Evolutionary conservation across 2,888 invertebrate species (phyloP).

Genomic region (Cosmia trapezina): DNA sequence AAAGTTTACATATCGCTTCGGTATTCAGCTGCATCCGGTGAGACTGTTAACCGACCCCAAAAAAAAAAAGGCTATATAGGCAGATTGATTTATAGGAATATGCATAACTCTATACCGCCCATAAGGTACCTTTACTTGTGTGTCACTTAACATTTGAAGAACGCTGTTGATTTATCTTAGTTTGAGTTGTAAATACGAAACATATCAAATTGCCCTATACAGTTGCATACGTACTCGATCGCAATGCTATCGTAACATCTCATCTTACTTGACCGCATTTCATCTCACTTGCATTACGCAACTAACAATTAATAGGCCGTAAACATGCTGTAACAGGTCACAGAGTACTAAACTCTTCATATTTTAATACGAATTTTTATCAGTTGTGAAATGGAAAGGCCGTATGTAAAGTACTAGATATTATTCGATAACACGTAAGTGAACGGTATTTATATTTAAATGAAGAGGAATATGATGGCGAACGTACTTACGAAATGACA

Average conservation of each 20-base stretch:
- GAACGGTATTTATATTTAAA: constrained; percentile 44
- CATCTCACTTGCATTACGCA: constrained; percentile 24
- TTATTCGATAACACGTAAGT: constrained; percentile 19
- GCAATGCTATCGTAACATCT: constrained; percentile 28
- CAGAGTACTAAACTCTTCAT: constrained; percentile 16
- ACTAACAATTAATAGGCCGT: constrained; percentile 50
- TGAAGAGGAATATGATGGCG: constrained; percentile 13
- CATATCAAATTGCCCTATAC: background rate
- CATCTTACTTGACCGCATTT: constrained; percentile 45
- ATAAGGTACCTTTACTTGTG: no score
- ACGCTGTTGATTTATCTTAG: background rate
- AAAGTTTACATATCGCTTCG: no score
- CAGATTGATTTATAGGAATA: no score
- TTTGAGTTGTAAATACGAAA: background rate
- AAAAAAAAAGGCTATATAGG: no score
- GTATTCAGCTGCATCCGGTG: no score
- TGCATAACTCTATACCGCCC: no score
- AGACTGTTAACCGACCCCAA: no score
- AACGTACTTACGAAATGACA: constrained; percentile 6
- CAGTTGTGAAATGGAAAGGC: constrained; percentile 33
- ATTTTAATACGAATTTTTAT: constrained; percentile 22
- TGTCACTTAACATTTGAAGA: background rate
- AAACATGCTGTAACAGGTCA: constrained; percentile 43
- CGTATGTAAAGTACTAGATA: constrained; percentile 32
- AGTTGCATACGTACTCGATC: background rate